Evolutionary conservation across 2,797 vertebrate species (phyloP).

Genomic region (Distichodus sexfasciatus): DNA sequence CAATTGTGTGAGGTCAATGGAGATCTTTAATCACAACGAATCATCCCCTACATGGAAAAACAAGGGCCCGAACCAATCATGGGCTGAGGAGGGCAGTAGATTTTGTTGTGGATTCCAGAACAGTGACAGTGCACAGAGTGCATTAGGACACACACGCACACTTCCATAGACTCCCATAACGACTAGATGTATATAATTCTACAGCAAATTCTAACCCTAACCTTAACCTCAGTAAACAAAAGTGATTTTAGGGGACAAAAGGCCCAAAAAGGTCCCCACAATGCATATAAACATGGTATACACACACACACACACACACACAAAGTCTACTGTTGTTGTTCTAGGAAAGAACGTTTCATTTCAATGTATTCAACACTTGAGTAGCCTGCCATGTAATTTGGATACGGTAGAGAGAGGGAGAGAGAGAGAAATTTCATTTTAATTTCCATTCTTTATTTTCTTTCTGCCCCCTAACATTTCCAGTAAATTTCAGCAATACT

Average conservation of each 20-base stretch:
- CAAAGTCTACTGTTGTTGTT: not conserved
- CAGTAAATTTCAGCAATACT: not conserved
- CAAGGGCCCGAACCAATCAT: no score
- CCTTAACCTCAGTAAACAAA: no score
- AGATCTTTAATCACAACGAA: no score
- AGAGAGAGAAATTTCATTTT: not conserved
- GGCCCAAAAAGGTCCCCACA: no score
- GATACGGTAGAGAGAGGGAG: conserved; percentile 18
- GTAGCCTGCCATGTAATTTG: conserved; percentile 31
- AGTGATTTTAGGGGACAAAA: no score
- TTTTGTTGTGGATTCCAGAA: conserved; percentile 2
- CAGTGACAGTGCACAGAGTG: not conserved
- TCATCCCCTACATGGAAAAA: no score
- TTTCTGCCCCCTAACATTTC: not conserved
- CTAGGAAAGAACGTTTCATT: conserved; percentile 27
- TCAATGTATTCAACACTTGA: conserved; percentile 21
- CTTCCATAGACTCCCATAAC: no score
- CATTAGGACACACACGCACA: conserved; percentile 1
- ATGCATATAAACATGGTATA: no score
- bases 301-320: not conserved
- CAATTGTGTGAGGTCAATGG: no score
- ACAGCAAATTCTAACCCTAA: no score
- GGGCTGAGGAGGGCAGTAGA: no score
- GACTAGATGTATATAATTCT: no score
- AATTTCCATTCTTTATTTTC: not conserved